Evolutionary conservation across 2,113 vertebrate species (phyloP).

Genomic region (Penelope pileata): DNA sequence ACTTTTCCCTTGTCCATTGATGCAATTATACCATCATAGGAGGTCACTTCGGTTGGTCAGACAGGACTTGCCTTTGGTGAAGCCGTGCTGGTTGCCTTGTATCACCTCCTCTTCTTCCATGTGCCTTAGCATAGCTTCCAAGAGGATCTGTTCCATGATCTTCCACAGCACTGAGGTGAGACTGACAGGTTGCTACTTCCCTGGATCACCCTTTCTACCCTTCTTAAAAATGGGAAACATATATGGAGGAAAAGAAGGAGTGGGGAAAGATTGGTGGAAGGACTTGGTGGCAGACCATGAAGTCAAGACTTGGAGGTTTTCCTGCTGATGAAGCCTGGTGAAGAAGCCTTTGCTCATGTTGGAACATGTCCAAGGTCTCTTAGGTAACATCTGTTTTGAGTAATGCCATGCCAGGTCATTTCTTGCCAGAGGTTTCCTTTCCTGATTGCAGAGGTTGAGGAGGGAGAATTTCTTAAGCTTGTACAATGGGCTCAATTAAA

Average conservation of each 20-base stretch:
- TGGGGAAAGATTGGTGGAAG: neutral
- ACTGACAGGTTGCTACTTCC: too few relatives aligned
- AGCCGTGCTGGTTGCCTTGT: too few relatives aligned
- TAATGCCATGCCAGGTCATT: neutral
- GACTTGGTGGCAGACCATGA: neutral
- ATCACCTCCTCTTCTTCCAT: too few relatives aligned
- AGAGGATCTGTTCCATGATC: too few relatives aligned
- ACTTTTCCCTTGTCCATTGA: too few relatives aligned
- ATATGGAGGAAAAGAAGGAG: neutral
- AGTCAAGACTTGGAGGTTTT: neutral
- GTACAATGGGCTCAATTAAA: neutral
- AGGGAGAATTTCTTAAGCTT: neutral
- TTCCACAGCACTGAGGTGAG: too few relatives aligned
- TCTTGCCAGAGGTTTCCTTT: constrained; percentile 13
- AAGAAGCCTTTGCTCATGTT: neutral
- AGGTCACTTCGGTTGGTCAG: too few relatives aligned
- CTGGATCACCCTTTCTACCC: too few relatives aligned
- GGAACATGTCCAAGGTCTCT: neutral
- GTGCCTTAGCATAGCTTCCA: too few relatives aligned
- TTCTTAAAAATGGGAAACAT: too few relatives aligned
- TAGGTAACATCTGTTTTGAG: neutral
- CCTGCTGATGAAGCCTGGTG: neutral
- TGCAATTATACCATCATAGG: too few relatives aligned
- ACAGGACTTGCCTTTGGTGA: too few relatives aligned
- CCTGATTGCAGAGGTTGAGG: neutral